A percentile compares a stretch with the other conserved stretches of the same genome.
Conservation (phyloP, 2,113 vertebrate genomes). For the Illadopsis cleaveri region DNA sequence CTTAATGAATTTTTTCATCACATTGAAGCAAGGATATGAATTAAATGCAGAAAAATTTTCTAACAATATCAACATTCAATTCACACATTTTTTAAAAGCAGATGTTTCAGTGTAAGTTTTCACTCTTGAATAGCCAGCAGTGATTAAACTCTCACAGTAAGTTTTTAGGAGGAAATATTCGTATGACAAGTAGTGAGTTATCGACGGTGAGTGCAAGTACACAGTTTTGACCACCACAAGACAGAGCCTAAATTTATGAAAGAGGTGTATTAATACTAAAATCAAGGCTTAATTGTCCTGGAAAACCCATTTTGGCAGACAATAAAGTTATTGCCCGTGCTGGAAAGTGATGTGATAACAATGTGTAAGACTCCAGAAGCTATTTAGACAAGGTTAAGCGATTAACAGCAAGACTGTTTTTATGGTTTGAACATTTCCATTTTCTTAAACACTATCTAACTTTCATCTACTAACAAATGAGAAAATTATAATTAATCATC, state of each 20-base stretch:
- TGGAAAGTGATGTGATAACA: neutral
- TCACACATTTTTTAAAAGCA: neutral
- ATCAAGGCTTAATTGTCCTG: neutral
- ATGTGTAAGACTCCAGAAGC: neutral
- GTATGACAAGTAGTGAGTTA: neutral
- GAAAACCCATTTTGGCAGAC: neutral
- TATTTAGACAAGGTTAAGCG: neutral
- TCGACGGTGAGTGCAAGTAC: rapidly evolving
- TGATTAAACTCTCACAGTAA: neutral
- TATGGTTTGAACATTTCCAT: neutral
- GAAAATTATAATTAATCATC: neutral
- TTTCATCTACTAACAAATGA: neutral
- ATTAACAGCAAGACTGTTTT: neutral
- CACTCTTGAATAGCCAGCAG: neutral
- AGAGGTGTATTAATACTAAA: neutral
- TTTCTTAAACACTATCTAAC: neutral
- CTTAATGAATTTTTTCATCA: neutral
- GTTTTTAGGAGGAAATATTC: neutral
- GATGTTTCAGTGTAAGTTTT: neutral
- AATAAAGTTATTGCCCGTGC: neutral
- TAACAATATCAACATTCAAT: neutral
- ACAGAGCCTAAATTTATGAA: neutral
- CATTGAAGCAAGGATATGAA: neutral
- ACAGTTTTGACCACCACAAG: neutral
- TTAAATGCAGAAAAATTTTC: neutral